Evolutionary conservation across 2,113 vertebrate species (phyloP), one percentile per base, ranked within the genome.

Genomic region (Tetraodon nigroviridis): DNA sequence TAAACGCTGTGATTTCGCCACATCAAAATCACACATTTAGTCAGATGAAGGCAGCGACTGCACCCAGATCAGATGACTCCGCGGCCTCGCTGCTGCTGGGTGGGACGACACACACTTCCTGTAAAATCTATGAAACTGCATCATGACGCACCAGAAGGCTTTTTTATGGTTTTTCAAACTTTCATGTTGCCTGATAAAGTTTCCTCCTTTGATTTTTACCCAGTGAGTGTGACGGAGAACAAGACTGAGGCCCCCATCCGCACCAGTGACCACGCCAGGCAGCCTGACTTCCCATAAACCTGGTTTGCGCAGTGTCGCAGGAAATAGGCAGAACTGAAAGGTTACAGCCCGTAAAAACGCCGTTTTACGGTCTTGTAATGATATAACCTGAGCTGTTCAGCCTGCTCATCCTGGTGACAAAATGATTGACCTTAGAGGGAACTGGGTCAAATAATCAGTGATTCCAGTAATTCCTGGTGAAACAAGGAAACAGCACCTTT

Each of bases 281-380:
- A 84, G 75, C 58, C 61, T 75, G 67, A 76, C 56, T 84, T 80
- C 80, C 61, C 81, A 78, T 79, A 82, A 86, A 80, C 57, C 44
- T 69, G 27, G 24, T 27, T 32, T 19, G 61, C 65, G 32, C 64
- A 47, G 46, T 59, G 64, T 60, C 42, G 50, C 57, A 61, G 61
- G 69, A 58, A 64, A 50, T 11, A 48, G 57, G 45, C 22, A 60
- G 14, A 21, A 7, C 12, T 37, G 12, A 6, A 15, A 5, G 49
- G 14, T 24, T 51, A 7, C 19, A 51, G 19, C 12, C 4, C 14
- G 12, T 52, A 37, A 60, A 19, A 61, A 32, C 16, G 2, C 32
- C 32, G 10, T 37, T 11, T 37, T 37, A 37, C 32, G 1, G 44
- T 46, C 42, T 17, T 1, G 42, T 44, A 15, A 13, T 44, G 15